These are phyloP conservation scores for Pentalonia nigronervosa DNA, from an alignment of 1,140 invertebrate genomes.

Conservation along the genomic window DNA sequence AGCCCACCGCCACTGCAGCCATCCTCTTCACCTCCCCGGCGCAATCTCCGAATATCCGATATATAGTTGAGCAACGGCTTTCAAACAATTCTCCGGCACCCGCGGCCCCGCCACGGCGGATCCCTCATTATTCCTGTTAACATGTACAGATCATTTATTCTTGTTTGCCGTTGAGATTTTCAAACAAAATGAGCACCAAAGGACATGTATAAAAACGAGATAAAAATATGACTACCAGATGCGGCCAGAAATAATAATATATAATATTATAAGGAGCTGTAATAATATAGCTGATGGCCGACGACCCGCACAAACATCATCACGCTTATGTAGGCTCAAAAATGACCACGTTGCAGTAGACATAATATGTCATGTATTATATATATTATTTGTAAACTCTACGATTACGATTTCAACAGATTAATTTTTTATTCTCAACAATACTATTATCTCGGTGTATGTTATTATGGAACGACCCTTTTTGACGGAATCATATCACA, in stretches of 20 bases:
- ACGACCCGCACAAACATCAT: neutral
- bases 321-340: neutral
- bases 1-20: neutral
- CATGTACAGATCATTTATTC: conserved; percentile 45
- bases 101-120: neutral
- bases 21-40: neutral
- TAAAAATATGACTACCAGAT: conserved; percentile 38
- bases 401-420: neutral
- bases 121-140: conserved; percentile 32
- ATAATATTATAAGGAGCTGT: neutral
- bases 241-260: neutral
- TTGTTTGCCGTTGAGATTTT: conserved; percentile 31
- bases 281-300: neutral
- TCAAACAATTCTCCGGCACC: conserved; percentile 18
- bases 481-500: neutral
- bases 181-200: conserved; percentile 21
- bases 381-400: neutral
- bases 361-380: too few species aligned
- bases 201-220: conserved; percentile 29
- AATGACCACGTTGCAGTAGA: neutral
- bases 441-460: neutral
- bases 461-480: neutral
- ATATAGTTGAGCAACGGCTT: conserved; percentile 26
- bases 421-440: neutral
- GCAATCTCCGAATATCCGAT: conserved; percentile 16